phyloP scores from a whole-genome alignment of 2,113 vertebrate species.

The Laticauda colubrina region DNA sequence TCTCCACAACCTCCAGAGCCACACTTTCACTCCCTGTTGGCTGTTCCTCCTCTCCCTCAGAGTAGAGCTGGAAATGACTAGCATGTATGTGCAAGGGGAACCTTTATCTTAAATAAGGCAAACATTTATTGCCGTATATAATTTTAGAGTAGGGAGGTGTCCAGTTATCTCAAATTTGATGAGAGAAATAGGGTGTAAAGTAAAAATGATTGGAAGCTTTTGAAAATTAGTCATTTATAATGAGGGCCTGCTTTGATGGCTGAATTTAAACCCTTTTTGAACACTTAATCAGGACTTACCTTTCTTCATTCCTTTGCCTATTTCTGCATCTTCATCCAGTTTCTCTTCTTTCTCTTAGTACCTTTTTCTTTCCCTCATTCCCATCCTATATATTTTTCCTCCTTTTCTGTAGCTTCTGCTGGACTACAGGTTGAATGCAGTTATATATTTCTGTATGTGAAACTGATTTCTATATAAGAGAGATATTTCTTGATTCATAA shows the following conservation, averaged over 20 bases:
- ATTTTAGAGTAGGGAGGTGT: background rate
- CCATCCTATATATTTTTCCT: background rate
- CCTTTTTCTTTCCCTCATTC: background rate
- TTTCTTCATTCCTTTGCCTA: background rate
- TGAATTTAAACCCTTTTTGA: background rate
- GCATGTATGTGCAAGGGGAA: too few relatives aligned
- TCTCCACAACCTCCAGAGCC: too few relatives aligned
- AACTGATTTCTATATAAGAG: background rate
- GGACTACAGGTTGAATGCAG: background rate
- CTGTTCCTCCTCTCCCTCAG: too few relatives aligned
- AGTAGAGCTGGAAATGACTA: too few relatives aligned
- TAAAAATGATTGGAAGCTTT: background rate
- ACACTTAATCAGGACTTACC: background rate
- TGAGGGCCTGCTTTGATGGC: background rate
- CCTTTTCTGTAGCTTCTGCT: background rate
- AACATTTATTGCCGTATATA: background rate
- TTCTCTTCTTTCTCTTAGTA: background rate
- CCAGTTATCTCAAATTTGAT: background rate
- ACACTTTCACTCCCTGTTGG: too few relatives aligned
- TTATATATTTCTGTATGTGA: background rate
- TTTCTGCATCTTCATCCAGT: background rate
- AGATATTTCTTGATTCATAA: background rate
- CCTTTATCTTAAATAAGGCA: background rate
- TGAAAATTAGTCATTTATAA: background rate
- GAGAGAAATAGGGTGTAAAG: background rate